These are phyloP conservation scores for human DNA, from an alignment of 2,113 vertebrate genomes.

Conservation along the genomic window DNA sequence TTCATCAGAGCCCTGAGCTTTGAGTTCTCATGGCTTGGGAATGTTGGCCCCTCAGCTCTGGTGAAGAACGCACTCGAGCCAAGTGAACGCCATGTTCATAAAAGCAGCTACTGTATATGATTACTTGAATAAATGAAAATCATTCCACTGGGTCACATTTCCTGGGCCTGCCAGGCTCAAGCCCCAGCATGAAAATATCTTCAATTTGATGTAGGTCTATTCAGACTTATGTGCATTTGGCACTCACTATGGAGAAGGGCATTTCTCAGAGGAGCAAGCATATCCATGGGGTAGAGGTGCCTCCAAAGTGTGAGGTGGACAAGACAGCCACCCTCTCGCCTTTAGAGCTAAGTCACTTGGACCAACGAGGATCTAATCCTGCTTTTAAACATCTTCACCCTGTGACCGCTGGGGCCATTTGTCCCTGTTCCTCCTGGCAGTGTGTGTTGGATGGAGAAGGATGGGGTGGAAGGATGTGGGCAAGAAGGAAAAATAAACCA, in stretches of 20 bases:
- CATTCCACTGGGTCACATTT: slow-evolving; percentile 52
- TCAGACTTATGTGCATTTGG: neutral
- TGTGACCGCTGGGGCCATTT: neutral
- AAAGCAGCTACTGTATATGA: slow-evolving; percentile 66
- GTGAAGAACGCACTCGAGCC: slow-evolving; percentile 33
- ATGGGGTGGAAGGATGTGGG: neutral
- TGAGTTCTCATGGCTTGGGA: neutral
- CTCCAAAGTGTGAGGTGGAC: neutral
- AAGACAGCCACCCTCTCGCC: too few relatives aligned
- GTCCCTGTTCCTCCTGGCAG: neutral
- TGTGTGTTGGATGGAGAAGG: neutral
- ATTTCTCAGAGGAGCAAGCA: neutral
- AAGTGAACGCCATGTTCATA: slow-evolving; percentile 1
- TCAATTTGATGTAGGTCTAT: slow-evolving; percentile 1
- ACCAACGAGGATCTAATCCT: neutral
- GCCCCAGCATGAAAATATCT: neutral
- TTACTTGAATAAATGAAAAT: slow-evolving; percentile 71
- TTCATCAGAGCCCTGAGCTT: neutral
- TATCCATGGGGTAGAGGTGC: neutral
- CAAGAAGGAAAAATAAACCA: neutral
- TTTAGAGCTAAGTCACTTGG: neutral
- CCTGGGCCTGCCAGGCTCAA: neutral
- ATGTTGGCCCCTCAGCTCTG: slow-evolving; percentile 29
- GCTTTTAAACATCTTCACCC: neutral
- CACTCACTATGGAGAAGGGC: neutral